A percentile compares a stretch with the other conserved stretches of the same genome.
phyloP scores from a whole-genome alignment of 2,797 vertebrate species.

The Betta splendens region DNA sequence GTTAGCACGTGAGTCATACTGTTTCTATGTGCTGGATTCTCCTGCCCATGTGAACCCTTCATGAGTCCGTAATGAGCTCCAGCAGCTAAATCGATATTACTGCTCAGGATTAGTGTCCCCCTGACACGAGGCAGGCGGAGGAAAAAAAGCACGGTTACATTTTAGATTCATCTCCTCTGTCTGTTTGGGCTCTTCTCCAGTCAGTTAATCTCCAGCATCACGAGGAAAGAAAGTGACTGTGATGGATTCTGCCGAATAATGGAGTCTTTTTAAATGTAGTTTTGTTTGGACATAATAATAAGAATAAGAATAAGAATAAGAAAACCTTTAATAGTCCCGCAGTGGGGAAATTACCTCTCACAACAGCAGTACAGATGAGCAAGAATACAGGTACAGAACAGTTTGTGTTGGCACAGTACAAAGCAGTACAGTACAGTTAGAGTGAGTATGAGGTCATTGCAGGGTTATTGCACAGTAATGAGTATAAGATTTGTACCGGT shows the following conservation, averaged over 20 bases:
- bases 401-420: too few relatives aligned
- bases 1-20: constrained; percentile 23
- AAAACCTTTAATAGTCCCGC: too few relatives aligned
- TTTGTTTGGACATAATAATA: too few relatives aligned
- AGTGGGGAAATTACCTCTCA: too few relatives aligned
- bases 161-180: constrained; percentile 31
- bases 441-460: too few relatives aligned
- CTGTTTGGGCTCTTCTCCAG: constrained; percentile 13
- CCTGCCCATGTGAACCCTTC: constrained; percentile 39
- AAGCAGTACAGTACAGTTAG: too few relatives aligned
- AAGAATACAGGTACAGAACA: too few relatives aligned
- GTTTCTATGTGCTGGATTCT: constrained; percentile 41
- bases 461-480: too few relatives aligned
- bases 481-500: too few relatives aligned
- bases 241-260: constrained; percentile 12
- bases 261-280: too few relatives aligned
- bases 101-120: constrained; percentile 53
- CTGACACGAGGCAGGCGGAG: constrained; percentile 38
- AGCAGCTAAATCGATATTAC: constrained; percentile 52
- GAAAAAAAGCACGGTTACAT: constrained; percentile 27
- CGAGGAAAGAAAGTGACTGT: constrained; percentile 5
- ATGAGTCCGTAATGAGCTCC: constrained; percentile 66
- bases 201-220: constrained; percentile 28
- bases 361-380: too few relatives aligned
- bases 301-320: too few relatives aligned